phyloP scores from a whole-genome alignment of 2,797 vertebrate species.

The Cirrhinus molitorella region DNA sequence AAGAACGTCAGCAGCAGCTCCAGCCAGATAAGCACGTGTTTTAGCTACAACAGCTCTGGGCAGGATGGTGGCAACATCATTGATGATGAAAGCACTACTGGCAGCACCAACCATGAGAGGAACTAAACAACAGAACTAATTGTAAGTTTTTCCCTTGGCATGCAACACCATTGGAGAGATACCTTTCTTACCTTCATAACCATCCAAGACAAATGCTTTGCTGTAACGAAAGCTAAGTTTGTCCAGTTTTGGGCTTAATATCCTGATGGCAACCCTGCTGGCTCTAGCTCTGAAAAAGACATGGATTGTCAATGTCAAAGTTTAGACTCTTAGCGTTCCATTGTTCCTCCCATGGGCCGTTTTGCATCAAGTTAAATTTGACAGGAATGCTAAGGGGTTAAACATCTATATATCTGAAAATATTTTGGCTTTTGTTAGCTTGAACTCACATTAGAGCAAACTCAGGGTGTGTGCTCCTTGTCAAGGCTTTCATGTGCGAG shows the following conservation, averaged over 20 bases:
- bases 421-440: not conserved
- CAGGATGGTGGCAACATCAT: slow-evolving; percentile 77
- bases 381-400: too few relatives aligned
- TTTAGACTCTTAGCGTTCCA: too few relatives aligned
- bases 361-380: too few relatives aligned
- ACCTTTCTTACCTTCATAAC: slow-evolving; percentile 78
- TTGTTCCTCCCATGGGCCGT: too few relatives aligned
- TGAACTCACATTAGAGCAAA: slow-evolving; percentile 78
- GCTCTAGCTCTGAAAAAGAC: slow-evolving; percentile 79
- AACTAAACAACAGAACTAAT: slow-evolving; percentile 58
- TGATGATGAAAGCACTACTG: slow-evolving; percentile 78
- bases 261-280: slow-evolving; percentile 81
- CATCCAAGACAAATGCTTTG: slow-evolving; percentile 75
- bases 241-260: slow-evolving; percentile 78
- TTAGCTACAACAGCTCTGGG: slow-evolving; percentile 73
- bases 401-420: not conserved
- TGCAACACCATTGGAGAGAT: not conserved
- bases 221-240: slow-evolving; percentile 75
- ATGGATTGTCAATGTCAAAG: slow-evolving; percentile 68
- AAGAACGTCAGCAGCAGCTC: slow-evolving; percentile 78
- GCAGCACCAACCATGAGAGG: slow-evolving; percentile 78
- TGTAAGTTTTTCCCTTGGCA: not conserved
- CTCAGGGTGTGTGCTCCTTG: slow-evolving; percentile 82
- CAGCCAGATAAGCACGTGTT: slow-evolving; percentile 78
- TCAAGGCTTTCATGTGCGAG: slow-evolving; percentile 81